Conservation (phyloP, 2,797 vertebrate species). For the Aphelocoma californica region DNA sequence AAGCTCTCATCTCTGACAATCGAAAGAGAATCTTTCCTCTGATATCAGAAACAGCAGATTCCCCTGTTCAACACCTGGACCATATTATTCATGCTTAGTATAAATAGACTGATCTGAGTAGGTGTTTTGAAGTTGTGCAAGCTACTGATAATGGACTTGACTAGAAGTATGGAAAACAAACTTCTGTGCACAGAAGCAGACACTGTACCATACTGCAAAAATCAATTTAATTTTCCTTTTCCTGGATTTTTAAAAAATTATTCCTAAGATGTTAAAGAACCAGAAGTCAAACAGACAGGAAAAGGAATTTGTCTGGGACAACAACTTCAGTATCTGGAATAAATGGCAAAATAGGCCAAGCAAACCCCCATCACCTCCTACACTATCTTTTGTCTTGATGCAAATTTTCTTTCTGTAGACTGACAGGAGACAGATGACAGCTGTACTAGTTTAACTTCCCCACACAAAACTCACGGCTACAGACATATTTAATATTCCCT, state of each 20-base stretch:
- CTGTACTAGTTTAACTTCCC: not conserved
- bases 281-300: slow-evolving; percentile 18
- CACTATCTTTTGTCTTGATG: not conserved
- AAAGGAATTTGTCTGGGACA: slow-evolving; percentile 45
- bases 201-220: not conserved
- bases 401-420: not conserved
- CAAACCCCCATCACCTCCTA: slow-evolving; percentile 16
- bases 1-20: not conserved
- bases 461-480: not conserved
- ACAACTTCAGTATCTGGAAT: not conserved
- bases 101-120: not conserved
- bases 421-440: not conserved
- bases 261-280: not conserved
- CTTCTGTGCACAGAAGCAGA: not conserved
- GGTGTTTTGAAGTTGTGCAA: not conserved
- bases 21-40: not conserved
- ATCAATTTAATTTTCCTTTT: not conserved
- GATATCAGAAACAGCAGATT: not conserved
- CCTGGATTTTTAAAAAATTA: not conserved
- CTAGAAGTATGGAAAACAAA: not conserved
- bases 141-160: not conserved
- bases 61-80: not conserved
- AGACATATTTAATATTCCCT: not conserved
- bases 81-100: not conserved
- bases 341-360: slow-evolving; percentile 31